These are phyloP conservation scores for Bradypus variegatus DNA, from an alignment of 2,797 vertebrate species.

Conservation along the genomic window DNA sequence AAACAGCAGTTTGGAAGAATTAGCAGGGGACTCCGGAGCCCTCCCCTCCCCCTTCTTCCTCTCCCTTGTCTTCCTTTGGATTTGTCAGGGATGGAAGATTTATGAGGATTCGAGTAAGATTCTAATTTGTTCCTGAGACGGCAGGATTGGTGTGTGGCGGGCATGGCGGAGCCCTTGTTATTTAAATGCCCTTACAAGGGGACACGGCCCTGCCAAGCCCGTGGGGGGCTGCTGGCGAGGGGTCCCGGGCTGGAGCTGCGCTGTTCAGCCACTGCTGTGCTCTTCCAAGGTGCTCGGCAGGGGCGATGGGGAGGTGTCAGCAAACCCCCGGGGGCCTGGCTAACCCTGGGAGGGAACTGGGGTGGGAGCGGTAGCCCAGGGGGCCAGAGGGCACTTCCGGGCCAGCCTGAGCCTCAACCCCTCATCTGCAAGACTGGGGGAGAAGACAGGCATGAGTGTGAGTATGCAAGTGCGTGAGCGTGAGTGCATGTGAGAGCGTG, in stretches of 20 bases:
- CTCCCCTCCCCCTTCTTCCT: conserved; percentile 26
- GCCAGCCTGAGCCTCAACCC: neutral
- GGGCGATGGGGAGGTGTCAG: rapidly evolving
- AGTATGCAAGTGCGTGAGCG: rapidly evolving
- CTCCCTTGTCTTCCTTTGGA: conserved; percentile 56
- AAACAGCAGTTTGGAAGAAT: conserved; percentile 75
- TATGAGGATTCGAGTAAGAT: conserved; percentile 71
- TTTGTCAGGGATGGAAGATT: conserved; percentile 74
- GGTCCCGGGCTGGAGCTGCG: neutral
- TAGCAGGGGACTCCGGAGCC: conserved; percentile 66
- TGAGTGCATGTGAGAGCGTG: neutral
- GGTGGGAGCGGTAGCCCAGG: rapidly evolving
- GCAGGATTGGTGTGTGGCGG: conserved; percentile 42
- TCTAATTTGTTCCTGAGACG: conserved; percentile 68
- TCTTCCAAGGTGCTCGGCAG: neutral
- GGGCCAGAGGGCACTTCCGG: too few relatives aligned
- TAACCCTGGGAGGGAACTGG: neutral
- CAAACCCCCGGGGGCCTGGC: neutral
- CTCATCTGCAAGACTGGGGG: neutral
- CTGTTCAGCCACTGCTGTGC: neutral
- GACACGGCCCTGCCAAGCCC: conserved; percentile 50
- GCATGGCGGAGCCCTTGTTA: conserved; percentile 43
- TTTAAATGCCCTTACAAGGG: conserved; percentile 38
- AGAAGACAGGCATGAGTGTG: neutral
- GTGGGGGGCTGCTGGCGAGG: neutral